A percentile compares a stretch with the other conserved stretches of the same genome.
These are phyloP conservation scores for Patella caerulea DNA, from an alignment of 2,888 invertebrate genomes.

Conservation along the genomic window DNA sequence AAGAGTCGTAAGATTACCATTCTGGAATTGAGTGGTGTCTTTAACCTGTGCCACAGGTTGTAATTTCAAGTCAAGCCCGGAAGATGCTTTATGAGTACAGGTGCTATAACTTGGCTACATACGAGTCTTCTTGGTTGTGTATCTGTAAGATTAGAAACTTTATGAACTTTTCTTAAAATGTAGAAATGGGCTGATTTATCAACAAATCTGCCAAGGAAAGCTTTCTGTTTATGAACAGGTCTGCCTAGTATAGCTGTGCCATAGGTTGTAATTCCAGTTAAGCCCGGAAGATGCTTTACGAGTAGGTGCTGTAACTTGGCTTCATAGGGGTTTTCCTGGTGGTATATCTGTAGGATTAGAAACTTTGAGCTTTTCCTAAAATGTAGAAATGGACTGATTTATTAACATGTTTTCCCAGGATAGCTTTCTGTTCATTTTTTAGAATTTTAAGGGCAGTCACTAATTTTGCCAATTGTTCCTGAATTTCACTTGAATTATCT, in stretches of 20 bases:
- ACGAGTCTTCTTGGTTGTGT: background rate
- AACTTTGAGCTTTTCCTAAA: background rate
- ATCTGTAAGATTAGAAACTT: background rate
- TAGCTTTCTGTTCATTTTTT: background rate
- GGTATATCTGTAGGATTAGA: background rate
- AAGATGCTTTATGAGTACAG: background rate
- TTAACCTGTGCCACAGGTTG: background rate
- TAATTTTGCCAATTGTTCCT: background rate
- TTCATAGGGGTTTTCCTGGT: background rate
- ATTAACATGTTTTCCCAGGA: background rate
- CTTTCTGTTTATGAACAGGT: background rate
- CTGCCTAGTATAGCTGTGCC: background rate
- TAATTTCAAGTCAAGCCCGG: background rate
- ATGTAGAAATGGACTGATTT: conserved; percentile 10
- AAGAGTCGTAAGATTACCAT: background rate
- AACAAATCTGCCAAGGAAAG: background rate
- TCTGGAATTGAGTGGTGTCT: background rate
- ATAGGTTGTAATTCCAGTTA: background rate
- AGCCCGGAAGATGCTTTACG: background rate
- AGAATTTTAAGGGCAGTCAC: background rate
- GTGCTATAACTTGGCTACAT: background rate
- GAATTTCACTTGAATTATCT: conserved; percentile 2
- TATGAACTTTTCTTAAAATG: background rate
- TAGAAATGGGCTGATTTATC: conserved; percentile 2
- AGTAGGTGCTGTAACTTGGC: background rate